phyloP scores from a whole-genome alignment of 2,888 invertebrate species.

The Trichopria drosophilae region DNA sequence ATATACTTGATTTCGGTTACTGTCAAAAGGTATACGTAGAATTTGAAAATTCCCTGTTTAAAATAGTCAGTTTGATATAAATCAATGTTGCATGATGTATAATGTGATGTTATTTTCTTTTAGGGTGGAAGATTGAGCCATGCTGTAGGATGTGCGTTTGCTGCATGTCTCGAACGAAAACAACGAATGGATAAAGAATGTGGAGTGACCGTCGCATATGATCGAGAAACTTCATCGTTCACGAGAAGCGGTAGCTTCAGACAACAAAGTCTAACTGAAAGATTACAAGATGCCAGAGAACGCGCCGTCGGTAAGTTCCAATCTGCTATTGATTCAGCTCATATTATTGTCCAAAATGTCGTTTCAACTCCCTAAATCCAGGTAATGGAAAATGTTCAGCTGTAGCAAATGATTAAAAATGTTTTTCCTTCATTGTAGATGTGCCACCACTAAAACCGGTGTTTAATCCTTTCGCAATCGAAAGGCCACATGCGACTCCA shows the following conservation, averaged over 20 bases:
- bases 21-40: too few relatives aligned
- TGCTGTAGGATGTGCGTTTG: constrained; percentile 99
- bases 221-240: constrained; percentile 86
- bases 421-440: constrained; percentile 38
- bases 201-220: constrained; percentile 90
- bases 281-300: constrained; percentile 63
- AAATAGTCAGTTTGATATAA: too few relatives aligned
- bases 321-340: background rate
- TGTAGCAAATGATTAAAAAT: background rate
- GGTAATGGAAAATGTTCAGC: background rate
- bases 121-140: constrained; percentile 96
- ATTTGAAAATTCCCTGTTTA: too few relatives aligned
- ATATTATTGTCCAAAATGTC: background rate
- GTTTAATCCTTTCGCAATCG: constrained; percentile 90
- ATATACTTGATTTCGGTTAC: too few relatives aligned
- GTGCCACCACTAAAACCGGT: constrained; percentile 65
- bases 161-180: constrained; percentile 96
- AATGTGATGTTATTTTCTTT: constrained; percentile 19
- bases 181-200: constrained; percentile 97
- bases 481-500: constrained; percentile 93
- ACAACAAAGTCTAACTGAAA: constrained; percentile 79
- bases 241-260: constrained; percentile 92
- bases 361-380: too few relatives aligned
- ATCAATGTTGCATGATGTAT: too few relatives aligned
- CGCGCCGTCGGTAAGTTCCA: constrained; percentile 63